phyloP scores from a whole-genome alignment of 2,113 vertebrate genomes.

The Bubalus kerabau region DNA sequence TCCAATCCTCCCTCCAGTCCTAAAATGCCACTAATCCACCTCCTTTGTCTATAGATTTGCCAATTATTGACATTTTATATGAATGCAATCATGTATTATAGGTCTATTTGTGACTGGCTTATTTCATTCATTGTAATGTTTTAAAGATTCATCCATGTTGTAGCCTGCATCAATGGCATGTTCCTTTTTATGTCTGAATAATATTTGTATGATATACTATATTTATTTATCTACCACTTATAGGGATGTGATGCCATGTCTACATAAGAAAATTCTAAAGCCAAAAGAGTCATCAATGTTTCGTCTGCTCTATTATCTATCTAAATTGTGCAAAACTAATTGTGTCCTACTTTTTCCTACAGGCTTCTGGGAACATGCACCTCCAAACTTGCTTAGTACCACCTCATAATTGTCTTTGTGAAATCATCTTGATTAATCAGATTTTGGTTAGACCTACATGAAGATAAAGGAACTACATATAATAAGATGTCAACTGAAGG shows the following conservation, averaged over 20 bases:
- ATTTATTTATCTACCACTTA: slow-evolving; percentile 5
- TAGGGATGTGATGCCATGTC: background rate
- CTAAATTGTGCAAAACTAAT: background rate
- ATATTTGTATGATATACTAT: background rate
- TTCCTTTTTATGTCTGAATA: background rate
- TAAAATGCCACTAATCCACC: background rate
- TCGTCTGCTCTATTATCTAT: background rate
- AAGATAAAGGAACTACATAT: background rate
- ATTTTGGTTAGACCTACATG: background rate
- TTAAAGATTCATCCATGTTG: background rate
- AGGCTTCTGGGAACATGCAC: background rate
- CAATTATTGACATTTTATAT: background rate
- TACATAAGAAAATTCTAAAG: slow-evolving; percentile 9
- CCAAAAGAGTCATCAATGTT: background rate
- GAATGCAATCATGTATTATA: background rate
- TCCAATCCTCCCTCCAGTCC: background rate
- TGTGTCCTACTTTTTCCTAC: background rate
- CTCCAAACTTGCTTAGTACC: background rate
- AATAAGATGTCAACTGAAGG: background rate
- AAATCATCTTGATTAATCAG: background rate
- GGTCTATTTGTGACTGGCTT: background rate
- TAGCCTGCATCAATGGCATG: background rate
- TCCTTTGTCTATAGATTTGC: background rate
- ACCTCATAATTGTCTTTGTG: background rate
- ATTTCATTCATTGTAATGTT: background rate